These are phyloP conservation scores for Lamellibrachia satsuma DNA, from an alignment of 2,888 invertebrate species.

Conservation along the genomic window DNA sequence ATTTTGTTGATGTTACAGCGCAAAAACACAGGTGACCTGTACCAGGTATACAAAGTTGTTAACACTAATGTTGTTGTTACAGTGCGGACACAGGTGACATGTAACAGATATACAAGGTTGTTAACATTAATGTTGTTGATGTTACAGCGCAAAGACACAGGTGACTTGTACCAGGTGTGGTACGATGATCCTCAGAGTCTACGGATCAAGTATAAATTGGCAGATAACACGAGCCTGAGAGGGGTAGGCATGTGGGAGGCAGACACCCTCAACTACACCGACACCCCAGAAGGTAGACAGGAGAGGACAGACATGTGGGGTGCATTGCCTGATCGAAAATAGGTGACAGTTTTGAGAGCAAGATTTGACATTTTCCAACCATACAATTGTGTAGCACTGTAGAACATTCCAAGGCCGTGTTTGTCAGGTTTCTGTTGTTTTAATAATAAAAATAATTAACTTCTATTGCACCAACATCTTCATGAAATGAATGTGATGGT, in stretches of 20 bases:
- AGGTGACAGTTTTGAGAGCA: conserved; percentile 33
- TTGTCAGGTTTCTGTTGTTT: background rate
- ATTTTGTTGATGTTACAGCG: background rate
- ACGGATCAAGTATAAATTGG: conserved; percentile 56
- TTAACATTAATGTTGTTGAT: no score
- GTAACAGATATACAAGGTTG: conserved; percentile 51
- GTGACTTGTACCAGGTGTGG: conserved; percentile 57
- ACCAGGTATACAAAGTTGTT: no score
- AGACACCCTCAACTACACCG: conserved; percentile 58
- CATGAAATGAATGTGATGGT: background rate
- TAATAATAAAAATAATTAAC: background rate
- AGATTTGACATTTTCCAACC: background rate
- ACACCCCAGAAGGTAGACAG: conserved; percentile 36
- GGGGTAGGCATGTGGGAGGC: conserved; percentile 67
- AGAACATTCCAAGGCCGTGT: background rate
- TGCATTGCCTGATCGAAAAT: conserved; percentile 45
- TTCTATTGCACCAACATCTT: background rate
- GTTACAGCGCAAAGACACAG: conserved; percentile 23
- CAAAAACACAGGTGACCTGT: conserved; percentile 33
- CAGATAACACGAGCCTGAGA: conserved; percentile 48
- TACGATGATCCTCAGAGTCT: conserved; percentile 63
- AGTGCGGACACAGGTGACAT: conserved; percentile 30
- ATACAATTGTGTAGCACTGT: background rate
- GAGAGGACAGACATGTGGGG: conserved; percentile 51
- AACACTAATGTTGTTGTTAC: no score